Evolutionary conservation across 2,113 vertebrate species (phyloP).

Genomic region (Seriola aureovittata): DNA sequence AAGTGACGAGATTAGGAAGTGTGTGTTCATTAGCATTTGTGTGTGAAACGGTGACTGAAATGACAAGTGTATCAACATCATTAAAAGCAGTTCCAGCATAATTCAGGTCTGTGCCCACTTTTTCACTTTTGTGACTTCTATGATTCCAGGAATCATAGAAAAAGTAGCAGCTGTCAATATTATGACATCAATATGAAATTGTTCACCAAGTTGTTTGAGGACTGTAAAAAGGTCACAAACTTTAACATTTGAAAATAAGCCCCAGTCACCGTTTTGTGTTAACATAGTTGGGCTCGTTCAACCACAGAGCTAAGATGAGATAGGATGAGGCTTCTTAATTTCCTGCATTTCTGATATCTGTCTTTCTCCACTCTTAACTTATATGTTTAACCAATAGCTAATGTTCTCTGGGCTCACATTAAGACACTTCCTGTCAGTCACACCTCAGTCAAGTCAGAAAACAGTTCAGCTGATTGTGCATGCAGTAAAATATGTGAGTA

Average conservation of each 20-base stretch:
- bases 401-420: background rate
- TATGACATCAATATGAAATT: background rate
- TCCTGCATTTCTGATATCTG: constrained; percentile 24
- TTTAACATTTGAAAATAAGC: background rate
- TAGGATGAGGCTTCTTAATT: constrained; percentile 6
- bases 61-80: background rate
- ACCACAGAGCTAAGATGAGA: constrained; percentile 10
- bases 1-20: constrained; percentile 16
- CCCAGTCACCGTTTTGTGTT: background rate
- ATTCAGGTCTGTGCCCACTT: background rate
- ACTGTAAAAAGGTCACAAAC: constrained; percentile 7
- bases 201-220: background rate
- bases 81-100: background rate
- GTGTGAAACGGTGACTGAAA: background rate
- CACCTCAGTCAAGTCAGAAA: constrained; percentile 2
- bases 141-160: background rate
- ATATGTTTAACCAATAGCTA: background rate
- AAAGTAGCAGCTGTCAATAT: constrained; percentile 9
- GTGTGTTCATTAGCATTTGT: background rate
- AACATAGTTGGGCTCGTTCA: background rate
- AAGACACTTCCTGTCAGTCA: constrained; percentile 8
- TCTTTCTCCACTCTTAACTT: constrained; percentile 3
- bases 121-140: background rate
- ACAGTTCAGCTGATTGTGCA: background rate
- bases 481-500: background rate